Conservation (phyloP, 1,140 invertebrate species). For the Drusus annulatus region DNA sequence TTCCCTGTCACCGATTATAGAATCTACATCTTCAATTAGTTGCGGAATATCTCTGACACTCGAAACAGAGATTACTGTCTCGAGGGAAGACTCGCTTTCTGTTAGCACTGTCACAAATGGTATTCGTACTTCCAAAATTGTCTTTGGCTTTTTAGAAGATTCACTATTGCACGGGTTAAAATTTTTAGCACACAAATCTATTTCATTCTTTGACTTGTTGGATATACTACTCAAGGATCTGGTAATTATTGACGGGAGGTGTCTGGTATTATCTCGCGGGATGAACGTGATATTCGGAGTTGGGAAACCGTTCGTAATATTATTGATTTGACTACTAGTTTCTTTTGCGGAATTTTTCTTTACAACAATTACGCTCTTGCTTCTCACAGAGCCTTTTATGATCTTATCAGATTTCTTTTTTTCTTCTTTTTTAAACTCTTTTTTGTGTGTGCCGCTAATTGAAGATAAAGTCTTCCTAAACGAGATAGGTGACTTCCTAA, state of each 20-base stretch:
- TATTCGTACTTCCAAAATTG: slow-evolving; percentile 46
- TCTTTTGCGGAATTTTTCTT: not conserved
- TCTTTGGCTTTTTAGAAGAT: slow-evolving; percentile 22
- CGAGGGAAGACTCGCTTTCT: slow-evolving; percentile 42
- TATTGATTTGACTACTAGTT: not conserved
- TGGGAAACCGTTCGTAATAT: not conserved
- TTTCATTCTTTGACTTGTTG: slow-evolving; percentile 27
- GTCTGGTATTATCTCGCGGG: not conserved
- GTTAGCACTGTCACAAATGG: slow-evolving; percentile 24
- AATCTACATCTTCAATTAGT: not conserved
- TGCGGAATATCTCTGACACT: not conserved
- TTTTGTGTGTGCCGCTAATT: not conserved
- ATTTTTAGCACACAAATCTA: slow-evolving; percentile 22
- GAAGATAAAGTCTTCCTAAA: not conserved
- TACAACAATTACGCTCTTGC: slow-evolving; percentile 3
- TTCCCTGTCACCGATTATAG: not conserved
- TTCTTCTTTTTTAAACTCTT: slow-evolving; percentile 29
- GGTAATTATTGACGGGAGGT: slow-evolving; percentile 51
- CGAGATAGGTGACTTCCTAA: slow-evolving; percentile 18
- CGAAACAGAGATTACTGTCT: not conserved
- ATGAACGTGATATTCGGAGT: slow-evolving; percentile 7
- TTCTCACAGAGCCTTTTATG: slow-evolving; percentile 25
- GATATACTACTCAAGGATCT: slow-evolving; percentile 41
- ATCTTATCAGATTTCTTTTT: slow-evolving; percentile 31
- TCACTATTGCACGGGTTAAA: slow-evolving; percentile 38